Evolutionary conservation across 2,113 vertebrate genomes (phyloP).

Genomic region (Dicrurus megarhynchus): DNA sequence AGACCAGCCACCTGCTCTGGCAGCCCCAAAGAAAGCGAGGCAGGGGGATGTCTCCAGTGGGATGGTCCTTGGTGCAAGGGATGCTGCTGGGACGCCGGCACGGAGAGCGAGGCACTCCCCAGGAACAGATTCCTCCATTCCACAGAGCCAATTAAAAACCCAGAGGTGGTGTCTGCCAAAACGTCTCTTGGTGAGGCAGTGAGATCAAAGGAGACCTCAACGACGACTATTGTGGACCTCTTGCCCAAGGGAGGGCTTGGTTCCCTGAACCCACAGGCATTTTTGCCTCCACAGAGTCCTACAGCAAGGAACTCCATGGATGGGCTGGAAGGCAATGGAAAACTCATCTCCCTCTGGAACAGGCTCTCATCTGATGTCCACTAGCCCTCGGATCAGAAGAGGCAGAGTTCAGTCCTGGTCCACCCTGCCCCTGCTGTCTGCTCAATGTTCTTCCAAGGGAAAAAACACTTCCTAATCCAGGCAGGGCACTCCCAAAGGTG

Average conservation of each 20-base stretch:
- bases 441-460: neutral
- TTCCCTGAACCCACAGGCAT: neutral
- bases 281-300: neutral
- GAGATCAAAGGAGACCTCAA: neutral
- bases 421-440: neutral
- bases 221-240: neutral
- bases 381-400: neutral
- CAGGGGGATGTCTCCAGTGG: neutral
- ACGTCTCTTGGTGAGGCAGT: neutral
- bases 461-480: neutral
- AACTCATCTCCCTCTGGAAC: neutral
- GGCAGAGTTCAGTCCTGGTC: neutral
- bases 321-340: neutral
- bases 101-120: neutral
- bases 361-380: neutral
- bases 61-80: rapidly evolving
- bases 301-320: rapidly evolving
- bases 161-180: neutral
- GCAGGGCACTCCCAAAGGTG: neutral
- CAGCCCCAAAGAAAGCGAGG: neutral
- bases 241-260: neutral
- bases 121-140: neutral
- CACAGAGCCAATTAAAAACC: neutral
- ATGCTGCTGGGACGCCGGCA: rapidly evolving
- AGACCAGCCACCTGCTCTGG: neutral